phyloP scores from a whole-genome alignment of 1,140 invertebrate species.

The Drosophila kikkawai region DNA sequence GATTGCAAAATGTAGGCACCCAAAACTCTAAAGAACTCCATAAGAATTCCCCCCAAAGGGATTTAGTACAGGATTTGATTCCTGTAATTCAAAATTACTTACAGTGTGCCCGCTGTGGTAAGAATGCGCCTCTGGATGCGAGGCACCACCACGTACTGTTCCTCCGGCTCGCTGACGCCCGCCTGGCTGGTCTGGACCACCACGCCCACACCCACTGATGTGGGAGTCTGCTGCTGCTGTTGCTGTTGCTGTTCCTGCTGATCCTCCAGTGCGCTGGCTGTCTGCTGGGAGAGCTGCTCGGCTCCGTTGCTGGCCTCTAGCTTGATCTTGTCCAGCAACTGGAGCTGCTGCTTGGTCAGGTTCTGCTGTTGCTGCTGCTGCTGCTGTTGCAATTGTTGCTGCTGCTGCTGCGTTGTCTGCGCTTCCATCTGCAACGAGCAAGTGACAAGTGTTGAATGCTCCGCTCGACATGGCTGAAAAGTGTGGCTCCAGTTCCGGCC shows the following conservation, averaged over 20 bases:
- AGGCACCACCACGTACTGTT: conserved; percentile 61
- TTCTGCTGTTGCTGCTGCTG: conserved; percentile 62
- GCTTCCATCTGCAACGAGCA: conserved; percentile 83
- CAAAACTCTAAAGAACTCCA: too few species aligned
- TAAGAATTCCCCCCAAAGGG: too few species aligned
- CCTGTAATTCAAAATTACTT: conserved; percentile 30
- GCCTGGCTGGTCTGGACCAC: conserved; percentile 63
- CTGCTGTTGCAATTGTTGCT: conserved; percentile 63
- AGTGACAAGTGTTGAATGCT: conserved; percentile 70
- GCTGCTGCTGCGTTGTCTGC: conserved; percentile 73
- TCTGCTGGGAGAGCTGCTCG: conserved; percentile 47
- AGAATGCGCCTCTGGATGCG: conserved; percentile 71
- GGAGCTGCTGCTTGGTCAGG: conserved; percentile 68
- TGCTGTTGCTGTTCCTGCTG: conserved; percentile 64
- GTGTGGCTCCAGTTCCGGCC: conserved; percentile 79
- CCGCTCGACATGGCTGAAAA: conserved; percentile 64
- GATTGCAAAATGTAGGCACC: neutral
- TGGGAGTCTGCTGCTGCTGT: conserved; percentile 45
- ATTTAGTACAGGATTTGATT: too few species aligned
- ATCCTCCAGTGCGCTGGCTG: conserved; percentile 50
- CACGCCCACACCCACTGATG: conserved; percentile 54
- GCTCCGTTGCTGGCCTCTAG: conserved; percentile 67
- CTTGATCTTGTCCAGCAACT: conserved; percentile 77
- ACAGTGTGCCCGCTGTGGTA: conserved; percentile 79
- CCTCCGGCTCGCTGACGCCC: conserved; percentile 54